Conservation (phyloP, 2,888 invertebrate species). For the Ditula angustiorana region DNA sequence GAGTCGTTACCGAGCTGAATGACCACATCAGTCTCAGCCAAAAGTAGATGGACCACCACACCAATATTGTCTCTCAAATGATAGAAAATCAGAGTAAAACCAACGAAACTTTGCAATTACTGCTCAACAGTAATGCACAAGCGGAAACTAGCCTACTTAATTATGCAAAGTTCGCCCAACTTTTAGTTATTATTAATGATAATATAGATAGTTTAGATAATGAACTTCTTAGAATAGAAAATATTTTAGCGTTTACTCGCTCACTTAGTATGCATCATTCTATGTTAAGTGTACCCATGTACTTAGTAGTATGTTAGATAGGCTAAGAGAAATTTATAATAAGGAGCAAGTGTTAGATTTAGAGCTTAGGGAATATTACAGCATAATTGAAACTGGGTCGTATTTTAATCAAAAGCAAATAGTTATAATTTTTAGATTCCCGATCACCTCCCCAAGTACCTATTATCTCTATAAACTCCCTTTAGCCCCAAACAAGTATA, state of each 20-base stretch:
- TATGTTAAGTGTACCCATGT: constrained; percentile 11
- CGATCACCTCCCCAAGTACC: background rate
- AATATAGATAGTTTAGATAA: constrained; percentile 14
- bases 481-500: background rate
- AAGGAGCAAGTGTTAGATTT: background rate
- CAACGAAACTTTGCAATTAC: background rate
- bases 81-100: background rate
- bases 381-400: background rate
- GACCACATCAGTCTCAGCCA: background rate
- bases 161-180: background rate
- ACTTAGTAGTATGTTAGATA: background rate
- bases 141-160: background rate
- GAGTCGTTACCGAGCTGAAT: background rate
- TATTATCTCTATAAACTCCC: background rate
- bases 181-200: background rate
- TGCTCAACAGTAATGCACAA: background rate
- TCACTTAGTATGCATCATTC: constrained; percentile 28
- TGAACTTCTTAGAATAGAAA: constrained; percentile 23
- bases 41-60: background rate
- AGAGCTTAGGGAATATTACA: background rate
- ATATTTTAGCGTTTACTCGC: constrained; percentile 31
- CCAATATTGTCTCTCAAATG: background rate
- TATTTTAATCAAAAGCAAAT: background rate
- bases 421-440: background rate
- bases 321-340: background rate